These are phyloP conservation scores for Pterostichus niger DNA, from an alignment of 2,888 invertebrate genomes.

Conservation along the genomic window DNA sequence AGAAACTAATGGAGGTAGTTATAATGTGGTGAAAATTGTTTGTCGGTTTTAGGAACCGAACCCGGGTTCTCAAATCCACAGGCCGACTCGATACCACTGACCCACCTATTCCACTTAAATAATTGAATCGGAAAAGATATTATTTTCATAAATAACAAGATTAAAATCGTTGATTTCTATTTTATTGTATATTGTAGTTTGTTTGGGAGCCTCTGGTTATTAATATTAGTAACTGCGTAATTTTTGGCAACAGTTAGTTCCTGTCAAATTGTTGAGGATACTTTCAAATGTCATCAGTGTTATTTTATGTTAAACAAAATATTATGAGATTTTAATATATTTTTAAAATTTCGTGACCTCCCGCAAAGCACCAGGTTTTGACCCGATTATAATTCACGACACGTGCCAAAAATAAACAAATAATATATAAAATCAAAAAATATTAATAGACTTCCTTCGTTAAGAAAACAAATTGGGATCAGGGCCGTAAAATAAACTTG, in stretches of 20 bases:
- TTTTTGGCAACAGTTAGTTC: conserved; percentile 31
- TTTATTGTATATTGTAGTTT: neutral
- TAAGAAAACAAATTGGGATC: conserved; percentile 35
- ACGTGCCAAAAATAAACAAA: conserved; percentile 49
- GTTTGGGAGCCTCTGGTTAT: conserved; percentile 7
- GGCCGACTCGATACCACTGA: too few species aligned
- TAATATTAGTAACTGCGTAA: conserved; percentile 25
- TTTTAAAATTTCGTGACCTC: conserved; percentile 34
- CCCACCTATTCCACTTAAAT: too few species aligned
- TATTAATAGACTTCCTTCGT: conserved; percentile 58
- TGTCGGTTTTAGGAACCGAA: too few species aligned
- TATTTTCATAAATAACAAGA: too few species aligned
- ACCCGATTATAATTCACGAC: conserved; percentile 14
- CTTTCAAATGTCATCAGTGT: neutral
- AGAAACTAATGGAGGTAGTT: too few species aligned
- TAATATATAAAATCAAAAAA: conserved; percentile 33
- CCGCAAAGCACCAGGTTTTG: neutral
- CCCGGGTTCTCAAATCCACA: too few species aligned
- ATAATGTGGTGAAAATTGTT: too few species aligned
- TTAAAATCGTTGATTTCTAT: too few species aligned
- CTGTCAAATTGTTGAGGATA: conserved; percentile 7
- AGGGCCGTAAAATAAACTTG: conserved; percentile 14
- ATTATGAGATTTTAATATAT: neutral
- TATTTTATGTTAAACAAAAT: neutral
- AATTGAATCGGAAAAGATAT: too few species aligned